Percentiles rank a stretch among this genome's conserved stretches.
Evolutionary conservation across 2,888 invertebrate species (phyloP).

Genomic region (Rhagonycha lutea): DNA sequence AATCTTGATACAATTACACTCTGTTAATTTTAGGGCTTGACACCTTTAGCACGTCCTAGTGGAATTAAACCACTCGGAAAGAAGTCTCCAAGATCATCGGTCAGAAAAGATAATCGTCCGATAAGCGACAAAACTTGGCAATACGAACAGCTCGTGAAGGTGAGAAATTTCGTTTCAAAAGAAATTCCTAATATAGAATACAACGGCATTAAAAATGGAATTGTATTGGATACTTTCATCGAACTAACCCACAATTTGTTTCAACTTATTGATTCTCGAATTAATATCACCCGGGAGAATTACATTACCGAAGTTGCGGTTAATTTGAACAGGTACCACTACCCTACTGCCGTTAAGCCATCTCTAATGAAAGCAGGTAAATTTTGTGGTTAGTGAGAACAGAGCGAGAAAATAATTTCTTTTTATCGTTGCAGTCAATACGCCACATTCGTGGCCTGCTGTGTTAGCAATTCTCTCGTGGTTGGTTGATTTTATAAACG

Average conservation of each 20-base stretch:
- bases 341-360: slow-evolving; percentile 15
- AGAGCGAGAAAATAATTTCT: background rate
- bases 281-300: slow-evolving; percentile 17
- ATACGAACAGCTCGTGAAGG: slow-evolving; percentile 19
- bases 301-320: slow-evolving; percentile 21
- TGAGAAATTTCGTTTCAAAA: slow-evolving; percentile 11
- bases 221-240: slow-evolving; percentile 18
- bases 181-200: background rate
- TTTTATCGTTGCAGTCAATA: slow-evolving; percentile 20
- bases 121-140: slow-evolving; percentile 24
- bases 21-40: background rate
- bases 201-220: slow-evolving; percentile 16
- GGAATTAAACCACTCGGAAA: background rate
- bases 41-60: background rate
- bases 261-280: slow-evolving; percentile 17
- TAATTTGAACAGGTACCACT: slow-evolving; percentile 8
- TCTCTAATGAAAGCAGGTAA: slow-evolving; percentile 25
- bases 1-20: background rate
- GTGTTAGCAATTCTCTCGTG: slow-evolving; percentile 19
- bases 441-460: slow-evolving; percentile 23
- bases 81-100: slow-evolving; percentile 21
- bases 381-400: background rate
- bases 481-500: slow-evolving; percentile 10
- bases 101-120: slow-evolving; percentile 18
- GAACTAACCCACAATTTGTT: background rate